Evolutionary conservation across 2,113 vertebrate genomes (phyloP).

Genomic region (Mus pahari): DNA sequence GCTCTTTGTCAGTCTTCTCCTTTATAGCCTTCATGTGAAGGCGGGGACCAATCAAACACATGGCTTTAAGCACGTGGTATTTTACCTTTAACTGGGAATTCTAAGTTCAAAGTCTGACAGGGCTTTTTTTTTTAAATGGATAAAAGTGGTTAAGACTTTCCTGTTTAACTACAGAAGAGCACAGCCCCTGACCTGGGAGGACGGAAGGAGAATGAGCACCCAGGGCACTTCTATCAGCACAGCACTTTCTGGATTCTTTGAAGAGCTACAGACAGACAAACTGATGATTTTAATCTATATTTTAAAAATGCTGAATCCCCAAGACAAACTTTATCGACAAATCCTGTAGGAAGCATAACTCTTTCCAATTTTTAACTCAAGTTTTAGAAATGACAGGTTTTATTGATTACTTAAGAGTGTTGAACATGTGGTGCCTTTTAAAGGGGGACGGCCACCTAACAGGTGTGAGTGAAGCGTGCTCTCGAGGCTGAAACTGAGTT

Average conservation of each 20-base stretch:
- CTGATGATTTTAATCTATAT: not conserved
- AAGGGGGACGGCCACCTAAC: not conserved
- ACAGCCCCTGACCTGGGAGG: not conserved
- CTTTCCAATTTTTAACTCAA: slow-evolving; percentile 55
- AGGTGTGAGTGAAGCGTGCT: not conserved
- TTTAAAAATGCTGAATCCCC: not conserved
- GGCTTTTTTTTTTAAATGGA: not conserved
- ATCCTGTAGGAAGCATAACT: slow-evolving; percentile 52
- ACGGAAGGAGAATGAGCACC: not conserved
- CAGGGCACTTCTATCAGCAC: not conserved
- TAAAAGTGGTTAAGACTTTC: slow-evolving; percentile 38
- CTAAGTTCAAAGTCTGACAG: slow-evolving; percentile 65
- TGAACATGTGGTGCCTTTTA: slow-evolving; percentile 35
- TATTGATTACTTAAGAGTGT: slow-evolving; percentile 38
- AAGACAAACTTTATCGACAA: slow-evolving; percentile 54
- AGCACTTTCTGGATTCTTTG: slow-evolving; percentile 40
- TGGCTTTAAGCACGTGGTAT: slow-evolving; percentile 39
- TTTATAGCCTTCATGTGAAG: slow-evolving; percentile 41
- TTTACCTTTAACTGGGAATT: slow-evolving; percentile 35
- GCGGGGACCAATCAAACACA: not conserved
- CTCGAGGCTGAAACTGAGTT: slow-evolving; percentile 29
- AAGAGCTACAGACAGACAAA: not conserved
- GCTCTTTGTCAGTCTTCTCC: not conserved
- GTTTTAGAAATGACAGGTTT: slow-evolving; percentile 50
- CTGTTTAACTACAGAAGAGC: not conserved